Percentiles rank a stretch among this genome's conserved stretches.
Conservation (phyloP, 2,113 vertebrate species). For the Arenaria interpres region DNA sequence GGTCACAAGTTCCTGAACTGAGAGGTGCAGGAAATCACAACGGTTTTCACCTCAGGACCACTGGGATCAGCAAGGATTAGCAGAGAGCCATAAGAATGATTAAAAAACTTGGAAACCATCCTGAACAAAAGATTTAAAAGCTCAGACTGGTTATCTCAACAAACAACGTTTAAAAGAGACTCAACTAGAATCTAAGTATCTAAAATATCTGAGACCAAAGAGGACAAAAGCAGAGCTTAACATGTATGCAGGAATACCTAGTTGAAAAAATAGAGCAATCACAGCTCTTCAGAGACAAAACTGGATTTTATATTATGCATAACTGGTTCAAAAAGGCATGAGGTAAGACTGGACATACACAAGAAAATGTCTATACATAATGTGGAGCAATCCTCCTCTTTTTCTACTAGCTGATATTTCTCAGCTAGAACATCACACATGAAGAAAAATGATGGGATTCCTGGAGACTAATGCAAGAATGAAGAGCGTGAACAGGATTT, state of each 20-base stretch:
- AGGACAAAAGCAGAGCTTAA: background rate
- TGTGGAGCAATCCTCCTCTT: background rate
- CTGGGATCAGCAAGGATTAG: background rate
- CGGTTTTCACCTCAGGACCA: background rate
- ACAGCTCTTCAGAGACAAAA: background rate
- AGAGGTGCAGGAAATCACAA: background rate
- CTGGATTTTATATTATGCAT: background rate
- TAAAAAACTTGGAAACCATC: background rate
- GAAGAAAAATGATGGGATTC: background rate
- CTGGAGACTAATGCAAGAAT: background rate
- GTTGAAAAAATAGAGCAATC: background rate
- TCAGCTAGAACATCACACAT: background rate
- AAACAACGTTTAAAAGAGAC: background rate
- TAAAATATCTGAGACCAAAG: background rate
- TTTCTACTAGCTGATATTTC: background rate
- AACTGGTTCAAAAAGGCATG: background rate
- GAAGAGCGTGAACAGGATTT: rapidly evolving
- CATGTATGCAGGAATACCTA: background rate
- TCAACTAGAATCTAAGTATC: background rate
- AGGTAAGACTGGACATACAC: background rate
- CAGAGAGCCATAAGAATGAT: background rate
- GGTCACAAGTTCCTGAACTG: background rate
- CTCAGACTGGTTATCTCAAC: background rate
- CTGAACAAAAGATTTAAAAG: background rate
- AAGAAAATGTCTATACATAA: background rate